Evolutionary conservation across 2,797 vertebrate species (phyloP).

Genomic region (Leptatherina wallacei): DNA sequence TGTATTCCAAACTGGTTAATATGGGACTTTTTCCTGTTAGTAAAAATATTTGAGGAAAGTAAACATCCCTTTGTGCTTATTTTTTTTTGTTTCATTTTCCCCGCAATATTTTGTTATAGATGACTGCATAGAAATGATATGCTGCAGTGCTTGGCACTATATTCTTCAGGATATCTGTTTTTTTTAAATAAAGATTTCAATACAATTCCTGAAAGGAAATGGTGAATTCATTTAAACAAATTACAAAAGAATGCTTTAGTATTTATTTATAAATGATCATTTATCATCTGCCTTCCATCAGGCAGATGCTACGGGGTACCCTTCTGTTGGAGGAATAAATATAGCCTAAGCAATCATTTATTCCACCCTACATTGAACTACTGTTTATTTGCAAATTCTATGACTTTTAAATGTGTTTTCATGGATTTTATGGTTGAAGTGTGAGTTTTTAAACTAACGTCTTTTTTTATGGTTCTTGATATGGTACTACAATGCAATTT

Average conservation of each 20-base stretch:
- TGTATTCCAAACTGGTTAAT: constrained; percentile 8
- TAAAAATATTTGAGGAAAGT: background rate
- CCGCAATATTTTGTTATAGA: background rate
- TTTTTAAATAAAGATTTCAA: background rate
- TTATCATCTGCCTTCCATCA: no score
- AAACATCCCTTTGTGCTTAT: background rate
- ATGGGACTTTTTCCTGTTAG: constrained; percentile 9
- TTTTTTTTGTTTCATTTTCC: background rate
- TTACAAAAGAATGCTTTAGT: background rate
- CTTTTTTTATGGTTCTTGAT: no score
- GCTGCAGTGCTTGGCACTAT: background rate
- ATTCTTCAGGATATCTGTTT: background rate
- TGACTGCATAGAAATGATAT: background rate
- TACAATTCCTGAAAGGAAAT: background rate
- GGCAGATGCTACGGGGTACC: no score
- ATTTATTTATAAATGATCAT: background rate
- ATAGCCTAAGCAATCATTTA: no score
- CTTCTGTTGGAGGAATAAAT: no score
- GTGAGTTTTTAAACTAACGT: no score
- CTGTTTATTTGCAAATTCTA: no score
- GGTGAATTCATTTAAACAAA: no score
- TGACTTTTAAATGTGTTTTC: no score
- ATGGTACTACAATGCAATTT: no score
- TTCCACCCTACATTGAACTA: no score
- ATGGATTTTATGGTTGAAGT: no score